Evolutionary conservation across 2,888 invertebrate genomes (phyloP), one percentile per base, ranked within the genome.

Genomic region (Tachina fera): DNA sequence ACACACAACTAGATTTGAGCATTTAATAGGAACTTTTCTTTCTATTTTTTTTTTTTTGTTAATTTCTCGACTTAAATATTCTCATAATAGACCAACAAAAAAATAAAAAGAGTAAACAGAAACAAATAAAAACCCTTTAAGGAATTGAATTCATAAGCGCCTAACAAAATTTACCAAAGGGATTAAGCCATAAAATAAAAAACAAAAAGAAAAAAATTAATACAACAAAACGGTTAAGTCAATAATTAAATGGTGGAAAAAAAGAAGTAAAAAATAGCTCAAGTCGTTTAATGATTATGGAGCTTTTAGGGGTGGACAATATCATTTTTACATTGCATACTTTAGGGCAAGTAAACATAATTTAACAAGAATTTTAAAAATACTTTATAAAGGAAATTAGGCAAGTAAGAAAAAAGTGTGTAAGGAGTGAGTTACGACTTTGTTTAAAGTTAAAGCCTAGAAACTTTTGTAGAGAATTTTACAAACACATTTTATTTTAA

Each of bases 121-220:
- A 45, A 65, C 45, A 63, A 47, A 58, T 16, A 63, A 49, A n/a
- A 67, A 41, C 39, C 43, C 74, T 74, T 74, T 10, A 67, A 81
- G 74, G 67, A 68, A 74, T 74, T 58, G 60, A 74, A 81, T 60
- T 43, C 43, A 81, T 81, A 81, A 74, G 74, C 16, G 80, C 74
- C 67, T 49, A 8, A 56, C 47, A 51, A 81, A 74, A 60, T 74
- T 74, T 31, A 49, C 74, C 58, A 45, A 68, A 72, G 63, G 72
- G 68, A 60, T 61, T 70, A 43, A 63, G 53, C 2, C 16, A 60
- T 51, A 11, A 81, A 74, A 60, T 43, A 56, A 76, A 31, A 31
- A 31, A 0, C 0, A 31, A 5, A 10, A 8, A 43, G 49, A 61
- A 51, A 49, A 68, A 68, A 9, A n/a, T n/a, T n/a, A n/a, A n/a